Conservation (phyloP, 2,113 vertebrate genomes). For the Mastomys coucha region DNA sequence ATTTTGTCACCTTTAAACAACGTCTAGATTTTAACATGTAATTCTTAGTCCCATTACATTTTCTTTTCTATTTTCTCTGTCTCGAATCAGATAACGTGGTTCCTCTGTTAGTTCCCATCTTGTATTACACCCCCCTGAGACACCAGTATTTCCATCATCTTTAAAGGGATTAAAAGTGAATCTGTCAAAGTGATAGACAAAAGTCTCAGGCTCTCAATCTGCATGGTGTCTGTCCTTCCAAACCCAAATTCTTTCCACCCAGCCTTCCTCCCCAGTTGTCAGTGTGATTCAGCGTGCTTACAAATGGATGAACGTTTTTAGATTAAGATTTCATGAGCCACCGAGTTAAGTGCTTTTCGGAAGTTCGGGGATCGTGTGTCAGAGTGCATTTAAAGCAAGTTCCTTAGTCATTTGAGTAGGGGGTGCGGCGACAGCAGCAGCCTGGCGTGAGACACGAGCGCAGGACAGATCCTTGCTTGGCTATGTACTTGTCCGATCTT, state of each 20-base stretch:
- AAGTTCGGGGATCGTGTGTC: conserved; percentile 75
- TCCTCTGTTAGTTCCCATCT: neutral
- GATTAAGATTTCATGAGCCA: conserved; percentile 81
- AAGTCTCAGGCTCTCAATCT: neutral
- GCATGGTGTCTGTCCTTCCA: neutral
- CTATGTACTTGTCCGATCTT: neutral
- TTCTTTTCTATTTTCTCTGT: neutral
- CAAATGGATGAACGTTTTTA: conserved; percentile 79
- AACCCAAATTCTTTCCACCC: neutral
- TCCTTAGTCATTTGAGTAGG: conserved; percentile 72
- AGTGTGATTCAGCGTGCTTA: conserved; percentile 61
- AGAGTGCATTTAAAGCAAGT: conserved; percentile 66
- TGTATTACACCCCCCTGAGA: neutral
- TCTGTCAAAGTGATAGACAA: neutral
- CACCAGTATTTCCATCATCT: neutral
- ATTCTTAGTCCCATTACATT: neutral
- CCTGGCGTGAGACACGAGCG: neutral
- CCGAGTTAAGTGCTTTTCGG: conserved; percentile 78
- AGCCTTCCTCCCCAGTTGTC: conserved; percentile 6
- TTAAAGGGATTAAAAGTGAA: neutral
- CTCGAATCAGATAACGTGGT: neutral
- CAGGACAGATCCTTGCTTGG: neutral
- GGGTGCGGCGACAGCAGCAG: neutral
- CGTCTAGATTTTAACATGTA: conserved; percentile 2
- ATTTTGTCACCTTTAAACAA: neutral